A percentile compares a stretch with the other conserved stretches of the same genome.
phyloP scores from a whole-genome alignment of 1,140 invertebrate species.

The Atopsyche davidsoni region DNA sequence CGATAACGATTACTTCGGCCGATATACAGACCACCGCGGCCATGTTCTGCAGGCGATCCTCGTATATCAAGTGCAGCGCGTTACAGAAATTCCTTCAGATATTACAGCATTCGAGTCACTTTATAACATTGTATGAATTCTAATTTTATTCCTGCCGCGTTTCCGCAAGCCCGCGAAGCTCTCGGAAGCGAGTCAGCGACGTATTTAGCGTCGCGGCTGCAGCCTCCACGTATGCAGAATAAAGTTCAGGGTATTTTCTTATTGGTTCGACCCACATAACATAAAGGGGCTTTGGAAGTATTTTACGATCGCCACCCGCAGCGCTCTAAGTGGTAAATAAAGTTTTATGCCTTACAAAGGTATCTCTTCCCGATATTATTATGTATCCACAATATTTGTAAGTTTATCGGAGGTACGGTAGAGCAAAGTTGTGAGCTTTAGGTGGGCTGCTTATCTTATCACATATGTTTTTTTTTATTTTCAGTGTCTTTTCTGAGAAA shows the following conservation, averaged over 20 bases:
- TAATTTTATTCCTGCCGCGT: slow-evolving; percentile 15
- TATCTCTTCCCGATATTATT: background rate
- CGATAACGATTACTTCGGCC: no score
- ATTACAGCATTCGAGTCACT: slow-evolving; percentile 8
- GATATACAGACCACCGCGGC: no score
- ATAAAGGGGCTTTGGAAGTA: slow-evolving; percentile 2
- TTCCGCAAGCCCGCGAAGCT: background rate
- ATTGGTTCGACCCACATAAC: background rate
- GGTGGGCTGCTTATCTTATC: no score
- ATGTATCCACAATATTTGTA: slow-evolving; percentile 5
- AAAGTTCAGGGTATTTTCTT: slow-evolving; percentile 1
- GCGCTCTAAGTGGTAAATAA: slow-evolving; percentile 3
- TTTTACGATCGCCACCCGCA: slow-evolving; percentile 1
- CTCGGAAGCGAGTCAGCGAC: background rate
- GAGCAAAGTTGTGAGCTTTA: no score
- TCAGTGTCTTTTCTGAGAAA: no score
- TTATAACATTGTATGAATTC: slow-evolving; percentile 12
- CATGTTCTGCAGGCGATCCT: no score
- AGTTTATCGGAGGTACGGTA: background rate
- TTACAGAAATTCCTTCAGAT: no score
- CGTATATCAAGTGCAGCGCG: no score
- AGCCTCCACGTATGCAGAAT: slow-evolving; percentile 5
- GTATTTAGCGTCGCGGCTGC: slow-evolving; percentile 5
- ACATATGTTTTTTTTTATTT: no score
- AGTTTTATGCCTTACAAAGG: background rate